Conservation (phyloP, 2,797 vertebrate species). For the Dendrocincla tyrannina region DNA sequence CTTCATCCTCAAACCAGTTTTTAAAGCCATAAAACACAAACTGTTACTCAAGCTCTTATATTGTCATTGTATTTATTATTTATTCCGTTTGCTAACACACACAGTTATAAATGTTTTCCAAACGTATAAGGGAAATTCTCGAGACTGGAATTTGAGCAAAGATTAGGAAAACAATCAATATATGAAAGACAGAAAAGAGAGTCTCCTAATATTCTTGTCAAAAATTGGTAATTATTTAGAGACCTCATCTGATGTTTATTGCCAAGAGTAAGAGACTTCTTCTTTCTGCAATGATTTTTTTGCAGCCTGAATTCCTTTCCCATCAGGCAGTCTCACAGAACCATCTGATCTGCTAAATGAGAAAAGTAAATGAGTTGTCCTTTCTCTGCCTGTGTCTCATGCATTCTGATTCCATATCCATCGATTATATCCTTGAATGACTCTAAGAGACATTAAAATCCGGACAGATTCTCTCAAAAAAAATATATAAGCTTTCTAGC, state of each 20-base stretch:
- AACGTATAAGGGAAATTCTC: background rate
- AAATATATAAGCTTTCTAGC: background rate
- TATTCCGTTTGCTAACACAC: background rate
- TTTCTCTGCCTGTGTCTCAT: background rate
- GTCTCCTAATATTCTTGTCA: background rate
- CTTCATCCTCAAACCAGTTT: constrained; percentile 25
- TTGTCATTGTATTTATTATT: constrained; percentile 33
- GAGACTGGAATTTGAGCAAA: background rate
- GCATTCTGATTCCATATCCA: background rate
- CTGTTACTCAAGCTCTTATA: background rate
- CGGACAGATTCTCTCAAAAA: background rate
- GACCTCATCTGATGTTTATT: background rate
- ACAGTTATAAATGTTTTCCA: constrained; percentile 17
- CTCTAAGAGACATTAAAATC: background rate
- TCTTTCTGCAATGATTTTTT: background rate
- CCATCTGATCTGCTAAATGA: constrained; percentile 16
- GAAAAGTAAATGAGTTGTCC: constrained; percentile 12
- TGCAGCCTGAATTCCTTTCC: background rate
- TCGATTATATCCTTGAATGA: background rate
- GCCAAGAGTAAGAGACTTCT: background rate
- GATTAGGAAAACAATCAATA: background rate
- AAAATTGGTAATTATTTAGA: constrained; percentile 16
- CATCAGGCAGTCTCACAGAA: background rate
- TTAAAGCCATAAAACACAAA: constrained; percentile 42
- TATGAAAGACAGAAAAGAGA: background rate